phyloP scores from a whole-genome alignment of 30 jellyfish, hydroid and myxozoan species.

The Aurelia aurita region DNA sequence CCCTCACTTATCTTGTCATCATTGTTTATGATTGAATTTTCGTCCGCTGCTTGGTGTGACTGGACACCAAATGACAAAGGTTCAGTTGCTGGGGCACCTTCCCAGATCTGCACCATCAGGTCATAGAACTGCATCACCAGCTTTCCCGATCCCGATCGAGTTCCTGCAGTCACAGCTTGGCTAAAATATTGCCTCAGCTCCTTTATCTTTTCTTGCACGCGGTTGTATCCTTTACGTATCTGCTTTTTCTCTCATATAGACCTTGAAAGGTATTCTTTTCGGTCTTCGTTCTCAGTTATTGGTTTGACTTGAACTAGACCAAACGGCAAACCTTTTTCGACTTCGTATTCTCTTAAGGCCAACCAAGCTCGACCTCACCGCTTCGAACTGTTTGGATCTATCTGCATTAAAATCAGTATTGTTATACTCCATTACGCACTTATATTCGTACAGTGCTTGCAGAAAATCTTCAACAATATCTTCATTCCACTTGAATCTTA shows the following conservation, averaged over 20 bases:
- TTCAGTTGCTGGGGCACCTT: slow-evolving; percentile 45
- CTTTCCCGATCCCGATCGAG: slow-evolving; percentile 26
- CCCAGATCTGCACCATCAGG: slow-evolving; percentile 41
- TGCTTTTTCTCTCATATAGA: background rate
- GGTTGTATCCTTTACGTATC: slow-evolving; percentile 1
- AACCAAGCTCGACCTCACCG: background rate
- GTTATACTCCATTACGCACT: background rate
- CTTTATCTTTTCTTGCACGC: slow-evolving; percentile 21
- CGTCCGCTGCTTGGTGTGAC: background rate
- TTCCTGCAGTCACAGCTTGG: slow-evolving; percentile 28
- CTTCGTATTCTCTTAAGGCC: background rate
- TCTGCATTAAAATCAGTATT: slow-evolving; percentile 2
- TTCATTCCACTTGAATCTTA: background rate
- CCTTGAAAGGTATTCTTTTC: slow-evolving; percentile 3
- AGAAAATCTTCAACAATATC: background rate
- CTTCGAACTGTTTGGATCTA: background rate
- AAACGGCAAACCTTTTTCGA: slow-evolving; percentile 1
- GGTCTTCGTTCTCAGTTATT: background rate
- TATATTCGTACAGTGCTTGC: background rate
- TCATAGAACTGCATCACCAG: slow-evolving; percentile 34
- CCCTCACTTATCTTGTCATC: slow-evolving; percentile 1
- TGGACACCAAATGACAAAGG: slow-evolving; percentile 32
- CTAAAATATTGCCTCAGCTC: slow-evolving; percentile 22
- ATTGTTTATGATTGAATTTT: background rate
- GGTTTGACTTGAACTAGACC: background rate